phyloP scores from a whole-genome alignment of 2,888 invertebrate genomes.

The Mesochorus sp. region DNA sequence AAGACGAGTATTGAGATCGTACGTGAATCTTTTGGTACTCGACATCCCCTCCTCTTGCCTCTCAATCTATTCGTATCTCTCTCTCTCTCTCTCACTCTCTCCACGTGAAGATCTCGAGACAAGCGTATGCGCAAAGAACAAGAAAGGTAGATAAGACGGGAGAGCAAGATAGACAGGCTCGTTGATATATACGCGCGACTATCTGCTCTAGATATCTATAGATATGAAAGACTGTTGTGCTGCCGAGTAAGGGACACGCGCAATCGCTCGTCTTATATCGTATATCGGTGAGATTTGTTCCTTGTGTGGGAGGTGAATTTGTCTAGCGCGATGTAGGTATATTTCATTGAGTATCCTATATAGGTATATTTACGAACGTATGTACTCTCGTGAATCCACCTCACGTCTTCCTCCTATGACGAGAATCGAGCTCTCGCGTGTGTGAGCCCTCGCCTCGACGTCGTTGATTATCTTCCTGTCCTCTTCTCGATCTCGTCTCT shows the following conservation, averaged over 20 bases:
- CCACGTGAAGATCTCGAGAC: conserved; percentile 50
- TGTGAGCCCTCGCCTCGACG: conserved; percentile 46
- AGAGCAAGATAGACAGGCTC: conserved; percentile 27
- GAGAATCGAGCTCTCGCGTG: conserved; percentile 54
- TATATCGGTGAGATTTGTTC: conserved; percentile 5
- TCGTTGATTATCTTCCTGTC: conserved; percentile 50
- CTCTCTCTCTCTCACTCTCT: neutral
- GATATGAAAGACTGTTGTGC: conserved; percentile 31
- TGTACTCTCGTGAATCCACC: conserved; percentile 55
- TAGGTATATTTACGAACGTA: conserved; percentile 27
- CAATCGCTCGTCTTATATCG: conserved; percentile 9
- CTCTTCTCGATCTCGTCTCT: conserved; percentile 26
- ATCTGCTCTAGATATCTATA: too few species aligned
- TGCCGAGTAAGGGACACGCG: conserved; percentile 54
- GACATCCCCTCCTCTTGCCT: conserved; percentile 58
- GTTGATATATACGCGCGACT: neutral
- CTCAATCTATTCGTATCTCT: neutral
- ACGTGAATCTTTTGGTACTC: conserved; percentile 60
- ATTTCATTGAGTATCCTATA: conserved; percentile 13
- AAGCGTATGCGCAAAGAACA: conserved; percentile 34
- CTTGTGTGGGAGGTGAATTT: conserved; percentile 32
- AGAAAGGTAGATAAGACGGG: conserved; percentile 46
- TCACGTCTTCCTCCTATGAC: conserved; percentile 52
- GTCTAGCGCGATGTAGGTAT: conserved; percentile 26
- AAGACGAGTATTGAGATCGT: conserved; percentile 67